Evolutionary conservation across 92 coral and sea anemone species (phyloP).

Genomic region (Epizoanthus scotinus): DNA sequence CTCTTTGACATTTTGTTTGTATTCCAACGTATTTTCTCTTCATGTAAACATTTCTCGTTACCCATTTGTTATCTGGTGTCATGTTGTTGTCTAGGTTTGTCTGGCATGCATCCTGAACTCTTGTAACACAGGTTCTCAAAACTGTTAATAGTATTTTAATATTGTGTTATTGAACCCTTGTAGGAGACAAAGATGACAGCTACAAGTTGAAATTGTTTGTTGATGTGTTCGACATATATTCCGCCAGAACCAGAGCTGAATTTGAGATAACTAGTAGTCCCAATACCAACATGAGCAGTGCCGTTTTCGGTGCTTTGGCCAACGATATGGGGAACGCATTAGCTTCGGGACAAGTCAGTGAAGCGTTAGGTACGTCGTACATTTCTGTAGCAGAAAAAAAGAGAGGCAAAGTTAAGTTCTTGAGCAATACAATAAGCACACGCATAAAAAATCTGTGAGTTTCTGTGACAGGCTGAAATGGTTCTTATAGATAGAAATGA

Average conservation of each 20-base stretch:
- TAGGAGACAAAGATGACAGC: constrained; percentile 67
- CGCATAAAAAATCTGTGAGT: too few relatives aligned
- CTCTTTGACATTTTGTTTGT: too few relatives aligned
- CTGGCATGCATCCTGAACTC: too few relatives aligned
- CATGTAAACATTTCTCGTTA: too few relatives aligned
- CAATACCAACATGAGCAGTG: constrained; percentile 25
- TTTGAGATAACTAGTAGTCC: constrained; percentile 56
- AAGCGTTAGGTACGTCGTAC: constrained; percentile 34
- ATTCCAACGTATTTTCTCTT: too few relatives aligned
- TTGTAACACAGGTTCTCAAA: not conserved
- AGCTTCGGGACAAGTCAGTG: constrained; percentile 34
- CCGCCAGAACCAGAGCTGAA: constrained; percentile 55
- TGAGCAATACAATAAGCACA: too few relatives aligned
- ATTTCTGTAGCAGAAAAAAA: not conserved
- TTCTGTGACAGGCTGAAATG: too few relatives aligned
- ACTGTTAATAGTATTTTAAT: not conserved
- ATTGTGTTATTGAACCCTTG: not conserved
- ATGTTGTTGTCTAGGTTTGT: too few relatives aligned
- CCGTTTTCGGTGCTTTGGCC: constrained; percentile 37
- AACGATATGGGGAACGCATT: constrained; percentile 18
- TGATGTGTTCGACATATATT: constrained; percentile 56
- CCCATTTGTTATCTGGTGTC: too few relatives aligned
- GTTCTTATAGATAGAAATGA: too few relatives aligned
- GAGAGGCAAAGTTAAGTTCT: constrained; percentile 22
- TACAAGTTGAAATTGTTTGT: constrained; percentile 65